A percentile compares a stretch with the other conserved stretches of the same genome.
These are phyloP conservation scores for Uria aalge DNA, from an alignment of 2,113 vertebrate species.

Conservation along the genomic window DNA sequence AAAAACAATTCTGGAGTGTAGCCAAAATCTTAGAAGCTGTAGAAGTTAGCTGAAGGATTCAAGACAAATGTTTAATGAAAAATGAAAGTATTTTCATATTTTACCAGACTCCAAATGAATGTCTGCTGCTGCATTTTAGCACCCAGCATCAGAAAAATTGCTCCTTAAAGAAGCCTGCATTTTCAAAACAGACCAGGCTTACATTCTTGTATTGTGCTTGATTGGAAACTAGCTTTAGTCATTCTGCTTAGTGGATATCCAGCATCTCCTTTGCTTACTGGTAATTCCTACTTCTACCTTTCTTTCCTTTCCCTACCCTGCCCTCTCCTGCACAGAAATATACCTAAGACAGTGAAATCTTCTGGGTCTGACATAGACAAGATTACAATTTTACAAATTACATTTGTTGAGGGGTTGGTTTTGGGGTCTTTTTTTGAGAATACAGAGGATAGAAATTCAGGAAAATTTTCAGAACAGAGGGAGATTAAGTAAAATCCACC, in stretches of 20 bases:
- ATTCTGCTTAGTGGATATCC: background rate
- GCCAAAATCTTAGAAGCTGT: background rate
- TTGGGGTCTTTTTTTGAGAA: background rate
- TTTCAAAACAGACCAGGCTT: background rate
- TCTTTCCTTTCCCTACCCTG: background rate
- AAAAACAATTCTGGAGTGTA: background rate
- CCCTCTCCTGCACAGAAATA: background rate
- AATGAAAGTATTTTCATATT: background rate
- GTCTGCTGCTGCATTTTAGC: background rate
- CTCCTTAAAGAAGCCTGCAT: background rate
- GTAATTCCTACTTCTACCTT: background rate
- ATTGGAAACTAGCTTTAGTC: background rate
- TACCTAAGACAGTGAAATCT: background rate
- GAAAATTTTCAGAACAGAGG: background rate
- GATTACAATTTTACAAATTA: background rate
- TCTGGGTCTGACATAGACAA: background rate
- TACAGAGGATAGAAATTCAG: background rate
- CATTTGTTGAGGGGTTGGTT: background rate
- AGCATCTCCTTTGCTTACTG: background rate
- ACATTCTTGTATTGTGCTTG: background rate
- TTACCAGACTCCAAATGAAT: background rate
- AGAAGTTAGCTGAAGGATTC: background rate
- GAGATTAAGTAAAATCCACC: slow-evolving; percentile 45
- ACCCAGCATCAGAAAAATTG: background rate
- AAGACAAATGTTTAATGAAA: background rate